Evolutionary conservation across 2,888 invertebrate genomes (phyloP).

Genomic region (Stenodera caucasica): DNA sequence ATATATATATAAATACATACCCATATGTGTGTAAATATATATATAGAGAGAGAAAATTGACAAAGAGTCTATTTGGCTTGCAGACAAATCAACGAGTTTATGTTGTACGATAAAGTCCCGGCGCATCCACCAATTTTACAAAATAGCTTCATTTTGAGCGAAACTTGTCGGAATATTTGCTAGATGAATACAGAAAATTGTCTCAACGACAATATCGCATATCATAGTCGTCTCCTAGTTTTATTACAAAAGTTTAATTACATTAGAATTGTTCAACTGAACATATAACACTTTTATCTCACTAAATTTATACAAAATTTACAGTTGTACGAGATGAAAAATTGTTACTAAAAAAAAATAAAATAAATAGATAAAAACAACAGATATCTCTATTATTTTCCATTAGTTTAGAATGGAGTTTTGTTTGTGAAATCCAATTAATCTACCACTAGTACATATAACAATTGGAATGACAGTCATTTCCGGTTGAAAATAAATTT

Average conservation of each 20-base stretch:
- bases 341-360: background rate
- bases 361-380: background rate
- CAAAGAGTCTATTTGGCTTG: too few relatives aligned
- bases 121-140: too few relatives aligned
- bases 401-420: background rate
- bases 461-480: background rate
- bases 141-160: too few relatives aligned
- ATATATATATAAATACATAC: background rate
- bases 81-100: too few relatives aligned
- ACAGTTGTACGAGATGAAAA: background rate
- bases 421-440: background rate
- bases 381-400: background rate
- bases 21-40: too few relatives aligned
- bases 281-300: background rate
- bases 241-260: constrained; percentile 8
- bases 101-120: too few relatives aligned
- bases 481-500: background rate
- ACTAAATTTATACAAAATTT: background rate
- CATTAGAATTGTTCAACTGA: constrained; percentile 5
- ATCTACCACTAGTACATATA: background rate
- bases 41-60: too few relatives aligned
- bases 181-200: too few relatives aligned
- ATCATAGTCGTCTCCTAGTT: background rate
- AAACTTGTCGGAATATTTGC: too few relatives aligned
- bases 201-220: background rate